Evolutionary conservation across 2,797 vertebrate genomes (phyloP), one percentile per base, ranked within the genome.

Genomic region (Podargus strigoides): DNA sequence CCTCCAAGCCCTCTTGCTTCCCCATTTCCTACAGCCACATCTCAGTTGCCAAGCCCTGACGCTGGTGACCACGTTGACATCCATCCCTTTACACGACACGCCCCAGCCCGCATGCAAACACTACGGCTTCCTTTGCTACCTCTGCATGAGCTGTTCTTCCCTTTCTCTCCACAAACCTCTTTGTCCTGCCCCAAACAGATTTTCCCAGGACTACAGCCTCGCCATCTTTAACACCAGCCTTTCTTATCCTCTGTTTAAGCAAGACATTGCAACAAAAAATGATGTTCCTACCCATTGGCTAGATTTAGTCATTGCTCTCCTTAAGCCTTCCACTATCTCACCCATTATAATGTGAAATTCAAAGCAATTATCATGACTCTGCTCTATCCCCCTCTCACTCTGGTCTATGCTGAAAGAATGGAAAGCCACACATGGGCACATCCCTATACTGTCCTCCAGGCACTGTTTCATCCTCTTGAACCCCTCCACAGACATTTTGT

Each of bases 351-450:
- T 11, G 30, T 34, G 62, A 60, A 67, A 69, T 58, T 39, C 63
- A 50, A 91, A 66, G 62, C 62, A 77, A 23, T 20, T 63, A 16
- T 27, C 73, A 19, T 2, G 15, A 49, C 58, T 66, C 68, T 80
- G 52, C 68, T 74, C 32, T 26, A 3, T 18, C 47, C 30, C 8
- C 3, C 23, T 42, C n/a, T 0, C 0, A 21, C 36, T 21, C 46
- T 1, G 4, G 3, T 39, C 74, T 66, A 49, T 16, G 46, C 74
- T 58, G 46, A 16, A 62, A 69, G 82, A 63, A 41, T 56, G 21
- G 37, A 46, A 41, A 79, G 37, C n/a, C 70, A 41, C 67, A 14
- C 55, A 36, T 1, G 36, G 58, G 55, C 42, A 36, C 32, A 55
- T 37, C 53, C 46, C 62, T 56, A 5, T 4, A 6, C 15, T 42